Base-by-base conservation (phyloP, 2,888 invertebrate genomes). In the Ophion ellenae region DNA sequence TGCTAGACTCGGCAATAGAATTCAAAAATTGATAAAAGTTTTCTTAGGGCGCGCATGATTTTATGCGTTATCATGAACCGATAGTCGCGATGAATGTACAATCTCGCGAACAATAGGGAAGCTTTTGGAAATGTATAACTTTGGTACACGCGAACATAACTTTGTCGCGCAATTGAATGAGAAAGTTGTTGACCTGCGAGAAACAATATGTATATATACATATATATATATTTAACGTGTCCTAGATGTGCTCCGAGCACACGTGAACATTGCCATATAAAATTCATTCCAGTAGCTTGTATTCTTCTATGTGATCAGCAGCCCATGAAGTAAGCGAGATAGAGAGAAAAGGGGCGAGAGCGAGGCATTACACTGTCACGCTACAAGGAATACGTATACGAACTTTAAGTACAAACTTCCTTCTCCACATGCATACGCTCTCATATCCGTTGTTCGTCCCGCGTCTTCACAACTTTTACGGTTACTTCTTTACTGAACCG, bases 321-420 rank as follows among this genome's bases (percentile, higher is more conserved):
- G 86, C 75, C 87, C 88, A 77, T 87, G 86, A 86, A 86, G 86
- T 71, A 75, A 85, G 75, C 53, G 57, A 81, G 36, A 81, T 28
- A 61, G 61, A 74, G 47, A 17, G 32, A 64, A 20, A 61, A 47
- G n/a, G 61, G 57, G 53, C 11, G 66, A 76, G 66, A 67, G 28
- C 66, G 57, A 71, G 63, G 74, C 40, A 20, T 74, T 81, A 80
- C 85, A 71, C 87, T 86, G 89, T 88, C 86, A 88, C 88, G 88
- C 85, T 87, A 87, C 77, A 87, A 67, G 83, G 83, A 84, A 87
- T 86, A 85, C 17, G 53, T 53, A 14, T 53, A 53, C 2, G 53
- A 53, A 85, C 80, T 85, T 86, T 84, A 87, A 88, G 85, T 88
- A 86, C 83, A 77, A 86, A 88, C 87, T 88, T 89, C 88, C 88